A percentile compares a stretch with the other conserved stretches of the same genome.
Conservation (phyloP, 2,888 invertebrate species). For the Lysandra bellargus region DNA sequence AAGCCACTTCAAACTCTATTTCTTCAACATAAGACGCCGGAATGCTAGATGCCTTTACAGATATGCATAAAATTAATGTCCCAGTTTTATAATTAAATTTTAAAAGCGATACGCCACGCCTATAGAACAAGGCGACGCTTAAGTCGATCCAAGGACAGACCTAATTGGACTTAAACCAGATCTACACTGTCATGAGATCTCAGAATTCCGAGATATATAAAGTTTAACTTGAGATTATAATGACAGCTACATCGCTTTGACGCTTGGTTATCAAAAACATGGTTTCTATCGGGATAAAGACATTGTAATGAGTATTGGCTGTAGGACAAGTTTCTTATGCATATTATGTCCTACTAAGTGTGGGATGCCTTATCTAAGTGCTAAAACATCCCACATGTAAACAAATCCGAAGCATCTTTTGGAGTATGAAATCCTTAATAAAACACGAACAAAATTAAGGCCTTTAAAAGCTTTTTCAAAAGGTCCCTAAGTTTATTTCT, state of each 20-base stretch:
- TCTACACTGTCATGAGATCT: constrained; percentile 3
- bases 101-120: constrained; percentile 28
- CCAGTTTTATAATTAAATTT: constrained; percentile 30
- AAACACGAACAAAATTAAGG: not conserved
- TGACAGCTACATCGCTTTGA: not conserved
- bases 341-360: not conserved
- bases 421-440: not conserved
- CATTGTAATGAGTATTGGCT: not conserved
- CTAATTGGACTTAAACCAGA: constrained; percentile 32
- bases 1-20: constrained; percentile 16
- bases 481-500: too few species aligned
- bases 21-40: constrained; percentile 33
- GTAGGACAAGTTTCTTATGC: not conserved
- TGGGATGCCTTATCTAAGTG: not conserved
- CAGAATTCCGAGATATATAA: not conserved
- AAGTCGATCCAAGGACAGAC: constrained; percentile 27
- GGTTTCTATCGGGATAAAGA: not conserved
- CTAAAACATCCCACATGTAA: not conserved
- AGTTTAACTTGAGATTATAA: not conserved
- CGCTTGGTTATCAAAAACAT: not conserved
- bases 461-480: too few species aligned
- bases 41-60: constrained; percentile 24
- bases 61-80: constrained; percentile 29
- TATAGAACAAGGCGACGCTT: constrained; percentile 28
- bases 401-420: not conserved